phyloP scores from a whole-genome alignment of 2,797 vertebrate species.

The Pipistrellus pygmaeus region DNA sequence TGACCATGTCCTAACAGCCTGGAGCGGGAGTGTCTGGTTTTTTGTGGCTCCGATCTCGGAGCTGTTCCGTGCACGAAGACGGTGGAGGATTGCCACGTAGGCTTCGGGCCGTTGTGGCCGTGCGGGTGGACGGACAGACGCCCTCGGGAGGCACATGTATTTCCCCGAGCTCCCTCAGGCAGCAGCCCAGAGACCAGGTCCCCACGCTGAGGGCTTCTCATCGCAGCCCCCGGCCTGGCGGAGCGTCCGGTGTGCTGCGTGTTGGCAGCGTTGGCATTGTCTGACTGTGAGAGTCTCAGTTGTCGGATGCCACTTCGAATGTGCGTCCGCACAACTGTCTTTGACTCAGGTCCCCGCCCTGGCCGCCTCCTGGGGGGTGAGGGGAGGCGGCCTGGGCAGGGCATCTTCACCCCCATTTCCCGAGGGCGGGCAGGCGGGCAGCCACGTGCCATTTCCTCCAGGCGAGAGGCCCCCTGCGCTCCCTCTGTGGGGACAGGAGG shows the following conservation, averaged over 20 bases:
- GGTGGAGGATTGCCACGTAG: background rate
- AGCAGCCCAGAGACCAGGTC: accelerated
- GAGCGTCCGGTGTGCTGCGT: too few relatives aligned
- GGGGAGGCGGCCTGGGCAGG: too few relatives aligned
- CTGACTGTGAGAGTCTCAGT: background rate
- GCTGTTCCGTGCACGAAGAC: accelerated
- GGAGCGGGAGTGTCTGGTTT: background rate
- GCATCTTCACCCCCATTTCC: too few relatives aligned
- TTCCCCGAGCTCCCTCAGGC: accelerated
- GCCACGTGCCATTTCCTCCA: too few relatives aligned
- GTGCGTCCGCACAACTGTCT: accelerated
- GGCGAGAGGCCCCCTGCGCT: too few relatives aligned
- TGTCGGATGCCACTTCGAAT: accelerated
- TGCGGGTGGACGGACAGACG: background rate
- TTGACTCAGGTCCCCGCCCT: accelerated
- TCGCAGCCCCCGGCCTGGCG: accelerated
- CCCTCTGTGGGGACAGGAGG: too few relatives aligned
- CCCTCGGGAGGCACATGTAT: accelerated
- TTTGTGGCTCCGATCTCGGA: accelerated
- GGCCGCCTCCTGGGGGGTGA: background rate
- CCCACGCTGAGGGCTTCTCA: background rate
- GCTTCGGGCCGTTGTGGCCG: accelerated
- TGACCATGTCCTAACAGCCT: background rate
- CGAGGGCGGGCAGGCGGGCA: too few relatives aligned
- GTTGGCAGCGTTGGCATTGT: accelerated